phyloP scores from a whole-genome alignment of 2,888 invertebrate species.

The Drosophila nigritarsus region DNA sequence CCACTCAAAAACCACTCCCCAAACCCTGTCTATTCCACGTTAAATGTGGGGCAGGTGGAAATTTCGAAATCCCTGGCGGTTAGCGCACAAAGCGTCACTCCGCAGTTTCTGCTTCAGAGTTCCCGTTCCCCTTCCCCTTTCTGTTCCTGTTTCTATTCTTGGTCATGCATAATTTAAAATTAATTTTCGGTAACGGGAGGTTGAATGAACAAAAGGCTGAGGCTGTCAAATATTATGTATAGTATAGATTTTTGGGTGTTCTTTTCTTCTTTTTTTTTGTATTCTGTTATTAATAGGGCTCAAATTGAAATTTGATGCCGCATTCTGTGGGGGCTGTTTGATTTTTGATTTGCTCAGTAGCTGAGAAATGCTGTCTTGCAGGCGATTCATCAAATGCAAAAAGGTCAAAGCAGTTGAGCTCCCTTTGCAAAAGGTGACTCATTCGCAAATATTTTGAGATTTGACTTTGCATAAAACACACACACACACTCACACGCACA shows the following conservation, averaged over 20 bases:
- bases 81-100: conserved; percentile 49
- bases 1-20: conserved; percentile 16
- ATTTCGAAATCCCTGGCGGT: conserved; percentile 76
- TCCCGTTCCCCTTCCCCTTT: not conserved
- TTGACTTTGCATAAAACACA: conserved; percentile 2
- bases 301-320: conserved; percentile 71
- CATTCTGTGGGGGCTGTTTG: conserved; percentile 44
- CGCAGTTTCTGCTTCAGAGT: conserved; percentile 3
- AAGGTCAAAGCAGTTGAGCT: conserved; percentile 16
- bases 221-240: conserved; percentile 64
- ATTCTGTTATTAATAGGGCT: conserved; percentile 69
- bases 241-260: not conserved
- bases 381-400: conserved; percentile 42
- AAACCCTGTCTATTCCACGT: not conserved
- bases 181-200: conserved; percentile 59
- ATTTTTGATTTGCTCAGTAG: conserved; percentile 49
- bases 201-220: conserved; percentile 36
- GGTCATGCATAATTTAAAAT: conserved; percentile 80
- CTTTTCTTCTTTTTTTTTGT: conserved; percentile 22
- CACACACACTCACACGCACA: not conserved
- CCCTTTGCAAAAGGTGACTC: not conserved
- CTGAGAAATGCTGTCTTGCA: not conserved
- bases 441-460: conserved; percentile 37
- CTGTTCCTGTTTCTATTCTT: conserved; percentile 23
- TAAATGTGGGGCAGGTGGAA: conserved; percentile 76